Evolutionary conservation across 2,888 invertebrate species (phyloP), one percentile per base, ranked within the genome.

Genomic region (Apodemia hepburni): DNA sequence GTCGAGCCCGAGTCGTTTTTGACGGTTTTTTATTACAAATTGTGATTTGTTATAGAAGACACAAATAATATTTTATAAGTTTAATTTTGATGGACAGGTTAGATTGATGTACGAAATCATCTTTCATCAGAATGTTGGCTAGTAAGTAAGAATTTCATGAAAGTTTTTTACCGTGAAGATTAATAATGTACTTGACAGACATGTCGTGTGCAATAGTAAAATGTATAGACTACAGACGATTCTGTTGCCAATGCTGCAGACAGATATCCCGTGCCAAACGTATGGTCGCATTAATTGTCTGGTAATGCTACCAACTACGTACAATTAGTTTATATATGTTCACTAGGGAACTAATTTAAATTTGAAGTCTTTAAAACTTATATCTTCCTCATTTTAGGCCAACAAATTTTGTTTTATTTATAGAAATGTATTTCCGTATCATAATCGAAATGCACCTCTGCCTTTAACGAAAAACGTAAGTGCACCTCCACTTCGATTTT

Each of bases 161-260:
- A 69, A 69, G 64, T 67, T 65, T 68, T 69, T 69, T 68, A 65
- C 67, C 65, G 42, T 42, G 66, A 80, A 82, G 85, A 87, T 87
- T 85, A 85, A 87, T 87, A 82, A 81, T 81, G 69, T 66, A 83
- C 78, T 69, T 85, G 87, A 87, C 81, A 81, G 84, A 86, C 81
- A 77, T 75, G 75, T 73, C 75, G 70, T 78, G 77, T 77, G 76
- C 75, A 79, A 71, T 76, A 76, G 76, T 75, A 78, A 71, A 76
- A 77, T 78, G 78, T 76, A 73, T 42, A 42, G 74, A 74, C 74
- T 65, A 69, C 72, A 72, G 73, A 70, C 72, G 72, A 72, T 51
- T 29, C 17, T 29, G 66, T 70, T 73, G 75, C 73, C 73, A 74
- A 73, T 66, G 66, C 12, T 38, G 38, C 70, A 65, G 68, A 68